Conservation (phyloP, 2,797 vertebrate species). For the Liparis tanakae region DNA sequence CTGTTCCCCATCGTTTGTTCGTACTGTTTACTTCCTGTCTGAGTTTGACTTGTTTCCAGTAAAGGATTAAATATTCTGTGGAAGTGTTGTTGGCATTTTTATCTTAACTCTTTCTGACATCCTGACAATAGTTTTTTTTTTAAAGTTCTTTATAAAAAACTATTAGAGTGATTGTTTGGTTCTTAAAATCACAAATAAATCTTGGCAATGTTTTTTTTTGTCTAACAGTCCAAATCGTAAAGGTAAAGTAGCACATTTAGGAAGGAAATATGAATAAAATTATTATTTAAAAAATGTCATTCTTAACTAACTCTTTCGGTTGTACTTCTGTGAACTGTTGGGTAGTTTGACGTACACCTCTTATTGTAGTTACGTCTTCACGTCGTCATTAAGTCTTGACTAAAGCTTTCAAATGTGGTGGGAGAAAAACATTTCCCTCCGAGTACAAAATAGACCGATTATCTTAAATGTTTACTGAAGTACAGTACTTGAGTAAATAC, state of each 20-base stretch:
- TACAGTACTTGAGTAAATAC: conserved; percentile 1
- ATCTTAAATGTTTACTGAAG: background rate
- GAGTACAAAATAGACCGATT: background rate
- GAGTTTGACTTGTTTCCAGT: too few species aligned
- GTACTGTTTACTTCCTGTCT: too few species aligned
- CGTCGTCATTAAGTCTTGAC: background rate
- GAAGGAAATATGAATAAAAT: too few species aligned
- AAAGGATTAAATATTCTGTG: too few species aligned
- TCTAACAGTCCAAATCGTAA: too few species aligned
- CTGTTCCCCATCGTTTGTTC: too few species aligned
- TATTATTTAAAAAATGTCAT: background rate
- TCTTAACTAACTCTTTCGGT: background rate
- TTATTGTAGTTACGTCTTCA: background rate
- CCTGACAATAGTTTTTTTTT: background rate
- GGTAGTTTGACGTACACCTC: background rate
- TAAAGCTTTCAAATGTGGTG: background rate
- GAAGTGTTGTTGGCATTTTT: too few species aligned
- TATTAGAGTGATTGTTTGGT: background rate
- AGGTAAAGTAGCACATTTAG: background rate
- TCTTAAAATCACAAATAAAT: background rate
- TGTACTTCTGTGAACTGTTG: background rate
- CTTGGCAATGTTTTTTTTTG: background rate
- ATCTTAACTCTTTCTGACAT: too few species aligned
- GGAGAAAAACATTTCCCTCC: background rate
- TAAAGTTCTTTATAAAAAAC: background rate